Base-by-base conservation (phyloP, 2,113 vertebrate genomes). In the Chunga burmeisteri region DNA sequence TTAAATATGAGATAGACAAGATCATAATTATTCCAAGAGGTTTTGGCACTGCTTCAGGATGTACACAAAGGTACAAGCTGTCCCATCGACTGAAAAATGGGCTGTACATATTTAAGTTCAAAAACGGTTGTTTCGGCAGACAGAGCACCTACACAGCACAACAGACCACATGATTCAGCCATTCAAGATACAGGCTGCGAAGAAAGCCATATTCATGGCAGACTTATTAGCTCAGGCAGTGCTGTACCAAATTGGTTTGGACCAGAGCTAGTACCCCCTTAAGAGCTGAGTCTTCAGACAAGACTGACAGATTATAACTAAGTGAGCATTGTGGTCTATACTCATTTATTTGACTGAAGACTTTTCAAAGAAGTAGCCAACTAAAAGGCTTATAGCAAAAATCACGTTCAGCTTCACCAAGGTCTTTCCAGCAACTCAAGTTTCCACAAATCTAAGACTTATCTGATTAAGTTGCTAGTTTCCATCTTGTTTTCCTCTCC, bases 61-160 rank as follows among this genome's bases (percentile, higher is more conserved):
- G 15, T 13, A 62, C 32, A 65, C 59, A 58, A 88, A 86, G 46
- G 20, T 63, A 40, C 10, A 29, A 85, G 53, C 6, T 68, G 34
- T 52, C 27, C 56, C 34, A 56, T 0, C 34, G n/a, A 46, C 0
- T 55, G 29, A 65, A 55, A 55, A 67, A 34, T 0, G 4, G 25
- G 46, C n/a, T 65, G 23, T 29, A 11, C 0, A 0, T 25, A 66
- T 1, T 23, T 46, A 40, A 27, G 13, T 34, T 86, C 32, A 78
- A 56, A 55, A 59, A 19, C 13, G 10, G 9, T 40, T 58, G 13
- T 66, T 93, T 44, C 52, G 81, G 49, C 18, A 59, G 61, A 72
- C 21, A 47, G 30, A 59, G 17, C 25, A 79, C 5, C 49, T 49
- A 47, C 17, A 44, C 6, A 55, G 47, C 34, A 34, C 42, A 61